Base-by-base conservation (phyloP, 2,113 vertebrate species). In the Thunnus maccoyii region DNA sequence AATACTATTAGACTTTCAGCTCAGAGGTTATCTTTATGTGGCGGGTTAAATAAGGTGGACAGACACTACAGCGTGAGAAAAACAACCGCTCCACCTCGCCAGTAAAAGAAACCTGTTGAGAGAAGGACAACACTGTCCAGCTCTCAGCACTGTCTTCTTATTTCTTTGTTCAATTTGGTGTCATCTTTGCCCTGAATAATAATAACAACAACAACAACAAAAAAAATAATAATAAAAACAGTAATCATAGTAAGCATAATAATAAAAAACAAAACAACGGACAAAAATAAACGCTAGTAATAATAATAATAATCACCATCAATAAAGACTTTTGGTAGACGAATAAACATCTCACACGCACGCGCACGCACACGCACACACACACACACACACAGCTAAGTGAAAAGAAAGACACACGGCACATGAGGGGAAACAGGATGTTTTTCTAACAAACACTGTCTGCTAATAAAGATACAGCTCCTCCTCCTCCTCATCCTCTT, bases 121-220 rank as follows among this genome's bases (percentile, higher is more conserved):
- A 75, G 46, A 75, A 3, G 18, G 60, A 78, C 41, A 32, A 18
- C 56, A 62, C 57, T 25, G 68, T 84, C 63, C 75, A 18, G 22
- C 71, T 41, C 25, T 82, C 58, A 77, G 80, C 80, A 17, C 70
- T 17, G 56, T 78, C 80, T 72, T 41, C 36, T 41, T 41, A 41
- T 41, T 41, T 41, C 25, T 92, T 93, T 91, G 84, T 92, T 93
- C 83, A 91, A 93, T 94, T 95, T 96, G 95, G 94, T 95, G 94
- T 94, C 87, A 91, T 92, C 88, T 89, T 93, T 91, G 91, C 94
- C 94, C 94, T 94, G 94, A 95, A 94, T 90, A 90, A 93, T 80
- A 85, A 81, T 47, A 90, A 87, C 25, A 83, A 82, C 25, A 79
- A 80, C 44, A 82, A 86, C 13, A 91, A 85, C 17, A 61, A 84